Evolutionary conservation across 2,113 vertebrate species (phyloP).

Genomic region (Triplophysa siluroides): DNA sequence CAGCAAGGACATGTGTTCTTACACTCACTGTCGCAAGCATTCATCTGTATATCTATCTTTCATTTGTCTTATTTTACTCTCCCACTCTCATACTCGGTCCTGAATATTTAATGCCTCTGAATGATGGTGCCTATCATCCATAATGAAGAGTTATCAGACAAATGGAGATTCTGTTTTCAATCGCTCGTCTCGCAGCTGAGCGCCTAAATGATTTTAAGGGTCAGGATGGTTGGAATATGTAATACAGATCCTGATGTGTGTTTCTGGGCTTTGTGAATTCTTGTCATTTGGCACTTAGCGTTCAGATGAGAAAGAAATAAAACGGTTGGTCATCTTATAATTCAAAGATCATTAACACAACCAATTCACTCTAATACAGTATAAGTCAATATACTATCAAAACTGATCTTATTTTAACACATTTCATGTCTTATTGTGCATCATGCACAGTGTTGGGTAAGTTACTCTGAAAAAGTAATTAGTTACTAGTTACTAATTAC

Average conservation of each 20-base stretch:
- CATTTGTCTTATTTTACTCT: slow-evolving; percentile 7
- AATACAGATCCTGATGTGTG: slow-evolving; percentile 35
- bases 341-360: too few relatives aligned
- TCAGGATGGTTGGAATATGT: slow-evolving; percentile 50
- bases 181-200: slow-evolving; percentile 43
- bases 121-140: slow-evolving; percentile 47
- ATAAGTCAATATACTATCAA: too few relatives aligned
- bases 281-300: neutral
- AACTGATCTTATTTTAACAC: too few relatives aligned
- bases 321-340: too few relatives aligned
- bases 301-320: neutral
- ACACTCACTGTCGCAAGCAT: neutral
- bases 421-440: too few relatives aligned
- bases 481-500: too few relatives aligned
- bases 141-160: slow-evolving; percentile 56
- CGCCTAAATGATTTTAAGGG: slow-evolving; percentile 47
- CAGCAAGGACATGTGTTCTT: slow-evolving; percentile 26
- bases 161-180: slow-evolving; percentile 46
- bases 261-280: slow-evolving; percentile 33
- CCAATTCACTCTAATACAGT: too few relatives aligned
- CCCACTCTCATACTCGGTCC: slow-evolving; percentile 25
- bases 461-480: too few relatives aligned
- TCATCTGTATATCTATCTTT: slow-evolving; percentile 34
- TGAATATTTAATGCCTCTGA: slow-evolving; percentile 56
- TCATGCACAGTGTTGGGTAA: too few relatives aligned